Percentiles rank a stretch among this genome's conserved stretches.
Conservation (phyloP, 2,888 invertebrate genomes). For the Heteromurus nitidus region DNA sequence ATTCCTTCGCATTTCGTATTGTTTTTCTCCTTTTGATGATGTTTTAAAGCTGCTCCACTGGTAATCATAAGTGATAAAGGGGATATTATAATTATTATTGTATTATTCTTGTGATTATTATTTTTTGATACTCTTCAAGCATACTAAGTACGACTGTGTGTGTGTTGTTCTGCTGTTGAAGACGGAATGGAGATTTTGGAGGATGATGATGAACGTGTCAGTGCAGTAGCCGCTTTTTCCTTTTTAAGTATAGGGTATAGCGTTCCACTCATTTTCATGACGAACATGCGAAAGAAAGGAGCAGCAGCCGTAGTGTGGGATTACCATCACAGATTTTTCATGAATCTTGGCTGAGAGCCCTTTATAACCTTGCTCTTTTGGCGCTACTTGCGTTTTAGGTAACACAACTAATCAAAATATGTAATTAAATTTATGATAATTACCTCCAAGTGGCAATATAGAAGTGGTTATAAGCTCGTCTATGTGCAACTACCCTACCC, state of each 20-base stretch:
- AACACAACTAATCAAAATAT: slow-evolving; percentile 66
- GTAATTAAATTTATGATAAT: slow-evolving; percentile 68
- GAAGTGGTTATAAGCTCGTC: slow-evolving; percentile 22
- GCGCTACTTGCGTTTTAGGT: slow-evolving; percentile 42
- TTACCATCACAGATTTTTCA: background rate
- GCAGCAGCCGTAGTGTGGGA: background rate
- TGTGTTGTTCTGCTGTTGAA: too few relatives aligned
- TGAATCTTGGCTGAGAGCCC: slow-evolving; percentile 56
- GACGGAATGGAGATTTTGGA: too few relatives aligned
- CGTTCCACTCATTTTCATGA: slow-evolving; percentile 31
- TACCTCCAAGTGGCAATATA: slow-evolving; percentile 51
- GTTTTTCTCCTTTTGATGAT: slow-evolving; percentile 7
- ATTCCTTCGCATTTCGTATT: background rate
- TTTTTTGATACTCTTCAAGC: slow-evolving; percentile 65
- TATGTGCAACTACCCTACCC: slow-evolving; percentile 18
- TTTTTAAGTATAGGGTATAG: slow-evolving; percentile 61
- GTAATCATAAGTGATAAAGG: slow-evolving; percentile 61
- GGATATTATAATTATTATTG: slow-evolving; percentile 66
- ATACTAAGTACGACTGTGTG: slow-evolving; percentile 63
- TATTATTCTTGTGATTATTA: slow-evolving; percentile 66
- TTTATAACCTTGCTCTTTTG: slow-evolving; percentile 10
- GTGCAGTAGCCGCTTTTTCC: slow-evolving; percentile 54
- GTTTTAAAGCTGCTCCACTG: slow-evolving; percentile 58
- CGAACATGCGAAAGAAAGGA: slow-evolving; percentile 13
- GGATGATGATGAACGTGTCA: slow-evolving; percentile 40